phyloP scores from a whole-genome alignment of 2,113 vertebrate species.

The Stomatorhinus ivindoensis region DNA sequence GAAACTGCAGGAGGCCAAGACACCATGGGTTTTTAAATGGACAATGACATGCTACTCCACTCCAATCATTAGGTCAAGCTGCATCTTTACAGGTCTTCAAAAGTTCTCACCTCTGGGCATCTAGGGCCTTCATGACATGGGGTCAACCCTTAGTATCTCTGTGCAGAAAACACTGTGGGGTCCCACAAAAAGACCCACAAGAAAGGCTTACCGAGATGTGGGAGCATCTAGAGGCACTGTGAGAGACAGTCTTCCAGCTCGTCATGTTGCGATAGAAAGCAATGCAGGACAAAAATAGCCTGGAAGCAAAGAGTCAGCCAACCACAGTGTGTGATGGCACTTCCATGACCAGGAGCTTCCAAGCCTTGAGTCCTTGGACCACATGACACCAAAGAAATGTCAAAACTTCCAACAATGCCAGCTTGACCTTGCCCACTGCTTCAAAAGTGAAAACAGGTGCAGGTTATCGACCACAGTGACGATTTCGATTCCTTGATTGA shows the following conservation, averaged over 20 bases:
- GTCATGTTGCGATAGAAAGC: background rate
- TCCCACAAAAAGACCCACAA: background rate
- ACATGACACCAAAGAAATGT: background rate
- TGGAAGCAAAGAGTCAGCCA: slow-evolving; percentile 10
- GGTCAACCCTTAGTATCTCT: background rate
- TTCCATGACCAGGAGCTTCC: background rate
- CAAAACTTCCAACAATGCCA: background rate
- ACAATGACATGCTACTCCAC: background rate
- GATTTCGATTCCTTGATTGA: background rate
- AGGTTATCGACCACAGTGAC: background rate
- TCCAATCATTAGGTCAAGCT: background rate
- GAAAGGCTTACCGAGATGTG: background rate
- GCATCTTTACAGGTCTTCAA: background rate
- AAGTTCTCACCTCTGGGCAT: background rate
- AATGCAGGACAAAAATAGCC: slow-evolving; percentile 17
- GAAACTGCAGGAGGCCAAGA: background rate
- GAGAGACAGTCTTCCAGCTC: background rate
- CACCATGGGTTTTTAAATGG: background rate
- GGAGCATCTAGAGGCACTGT: background rate
- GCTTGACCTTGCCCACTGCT: background rate
- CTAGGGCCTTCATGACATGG: background rate
- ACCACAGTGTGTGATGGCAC: background rate
- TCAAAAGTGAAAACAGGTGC: background rate
- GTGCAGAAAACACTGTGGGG: background rate
- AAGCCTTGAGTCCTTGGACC: background rate